Evolutionary conservation across 2,888 invertebrate species (phyloP), one percentile per base, ranked within the genome.

Genomic region (Nysson spinosus): DNA sequence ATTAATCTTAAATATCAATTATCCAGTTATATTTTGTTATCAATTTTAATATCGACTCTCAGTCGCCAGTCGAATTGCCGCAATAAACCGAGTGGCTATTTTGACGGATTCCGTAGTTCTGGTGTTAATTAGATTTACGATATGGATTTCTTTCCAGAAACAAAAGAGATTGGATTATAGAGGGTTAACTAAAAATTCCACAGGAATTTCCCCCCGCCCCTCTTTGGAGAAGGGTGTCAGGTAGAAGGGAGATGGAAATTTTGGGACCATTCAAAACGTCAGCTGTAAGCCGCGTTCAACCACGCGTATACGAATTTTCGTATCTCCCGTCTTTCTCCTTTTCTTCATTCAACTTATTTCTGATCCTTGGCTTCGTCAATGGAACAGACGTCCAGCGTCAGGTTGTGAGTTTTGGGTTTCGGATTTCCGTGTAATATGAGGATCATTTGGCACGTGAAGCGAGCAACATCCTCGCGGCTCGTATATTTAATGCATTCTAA

Each of bases 371-470:
- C 24, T 55, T 63, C 43, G 39, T 62, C 66, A 61, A 64, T 58
- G 60, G 54, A 22, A 64, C 55, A 44, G 51, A 35, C 67, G 49
- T 19, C 47, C 24, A 51, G 50, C 67, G 56, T 55, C 46, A 64
- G 47, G 62, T 62, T 63, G 58, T 47, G 56, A 57, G 51, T 63
- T 66, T 66, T 57, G 42, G 56, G 51, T 67, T 51, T 75, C 70
- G 55, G 57, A 54, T 70, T 76, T 70, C 70, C 60, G 62, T 28
- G 46, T 69, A 69, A 73, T 20, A 56, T 35, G 57, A 56, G 46
- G 26, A 16, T 14, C 4, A 1, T 22, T n/a, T 12, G 24, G 42
- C 35, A 7, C 30, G 22, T n/a, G 28, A 52, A 40, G 39, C 12
- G 14, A 22, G 19, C 43, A n/a, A 19, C 9, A 12, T 37, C 34